Conservation (phyloP, 2,888 invertebrate species). For the Pyrrhia umbra region DNA sequence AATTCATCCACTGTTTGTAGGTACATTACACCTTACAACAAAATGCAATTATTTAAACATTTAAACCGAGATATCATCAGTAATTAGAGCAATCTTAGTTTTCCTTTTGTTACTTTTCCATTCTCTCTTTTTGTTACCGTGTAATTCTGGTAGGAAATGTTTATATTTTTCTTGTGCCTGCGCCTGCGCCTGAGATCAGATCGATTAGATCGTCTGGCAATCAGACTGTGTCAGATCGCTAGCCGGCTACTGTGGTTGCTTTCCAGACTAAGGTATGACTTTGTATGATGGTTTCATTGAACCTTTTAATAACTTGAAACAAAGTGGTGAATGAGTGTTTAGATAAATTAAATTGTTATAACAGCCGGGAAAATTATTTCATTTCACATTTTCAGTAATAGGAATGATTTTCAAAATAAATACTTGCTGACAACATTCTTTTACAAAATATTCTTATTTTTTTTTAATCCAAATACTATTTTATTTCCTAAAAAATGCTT, state of each 20-base stretch:
- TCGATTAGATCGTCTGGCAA: constrained; percentile 64
- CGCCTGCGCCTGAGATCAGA: constrained; percentile 49
- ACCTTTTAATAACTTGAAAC: constrained; percentile 2
- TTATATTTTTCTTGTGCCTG: constrained; percentile 51
- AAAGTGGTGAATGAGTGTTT: neutral
- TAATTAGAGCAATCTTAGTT: constrained; percentile 59
- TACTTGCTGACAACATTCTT: too few relatives aligned
- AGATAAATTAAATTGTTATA: neutral
- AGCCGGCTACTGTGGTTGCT: constrained; percentile 20
- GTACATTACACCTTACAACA: constrained; percentile 11
- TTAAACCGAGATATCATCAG: constrained; percentile 47
- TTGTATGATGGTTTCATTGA: constrained; percentile 21
- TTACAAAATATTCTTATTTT: too few relatives aligned
- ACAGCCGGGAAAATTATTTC: neutral
- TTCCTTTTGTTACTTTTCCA: constrained; percentile 59
- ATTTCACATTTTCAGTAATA: too few relatives aligned
- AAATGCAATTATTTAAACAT: constrained; percentile 49
- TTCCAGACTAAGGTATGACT: constrained; percentile 34
- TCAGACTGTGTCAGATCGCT: constrained; percentile 55
- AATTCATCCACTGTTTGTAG: constrained; percentile 5
- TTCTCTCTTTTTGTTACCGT: constrained; percentile 58
- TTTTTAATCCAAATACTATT: too few relatives aligned
- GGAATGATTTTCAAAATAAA: too few relatives aligned
- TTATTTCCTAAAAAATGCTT: too few relatives aligned
- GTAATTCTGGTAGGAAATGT: constrained; percentile 57